A percentile compares a stretch with the other conserved stretches of the same genome.
Evolutionary conservation across 2,888 invertebrate species (phyloP).

Genomic region (Myopa tessellatipennis): DNA sequence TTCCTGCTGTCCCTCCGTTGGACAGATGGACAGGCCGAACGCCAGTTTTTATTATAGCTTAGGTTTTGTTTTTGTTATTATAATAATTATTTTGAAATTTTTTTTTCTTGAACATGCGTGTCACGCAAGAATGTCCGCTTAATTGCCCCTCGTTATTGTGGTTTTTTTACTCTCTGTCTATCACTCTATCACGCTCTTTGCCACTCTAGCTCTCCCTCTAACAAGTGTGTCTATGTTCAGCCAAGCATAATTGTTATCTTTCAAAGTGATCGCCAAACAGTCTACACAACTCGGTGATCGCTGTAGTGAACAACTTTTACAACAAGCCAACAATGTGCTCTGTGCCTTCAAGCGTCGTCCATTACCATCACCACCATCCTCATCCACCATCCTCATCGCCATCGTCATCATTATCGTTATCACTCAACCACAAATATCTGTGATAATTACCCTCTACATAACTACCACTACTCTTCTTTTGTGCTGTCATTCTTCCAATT

Average conservation of each 20-base stretch:
- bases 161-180: background rate
- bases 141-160: too few species aligned
- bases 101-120: too few species aligned
- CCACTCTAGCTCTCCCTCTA: background rate
- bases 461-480: background rate
- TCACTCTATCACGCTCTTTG: background rate
- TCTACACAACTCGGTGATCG: slow-evolving; percentile 7
- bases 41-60: background rate
- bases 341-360: background rate
- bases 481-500: slow-evolving; percentile 6
- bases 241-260: slow-evolving; percentile 21
- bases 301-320: slow-evolving; percentile 12
- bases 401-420: slow-evolving; percentile 22
- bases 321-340: background rate
- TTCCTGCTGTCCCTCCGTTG: background rate
- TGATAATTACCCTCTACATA: background rate
- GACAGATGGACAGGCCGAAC: background rate
- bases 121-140: too few species aligned
- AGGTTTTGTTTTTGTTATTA: background rate
- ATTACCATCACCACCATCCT: background rate
- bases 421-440: slow-evolving; percentile 8
- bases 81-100: background rate
- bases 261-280: slow-evolving; percentile 27
- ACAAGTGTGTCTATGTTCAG: slow-evolving; percentile 1
- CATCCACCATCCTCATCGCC: background rate